These are phyloP conservation scores for Pachypeltis micranthus DNA, from an alignment of 1,140 invertebrate species.

Conservation along the genomic window DNA sequence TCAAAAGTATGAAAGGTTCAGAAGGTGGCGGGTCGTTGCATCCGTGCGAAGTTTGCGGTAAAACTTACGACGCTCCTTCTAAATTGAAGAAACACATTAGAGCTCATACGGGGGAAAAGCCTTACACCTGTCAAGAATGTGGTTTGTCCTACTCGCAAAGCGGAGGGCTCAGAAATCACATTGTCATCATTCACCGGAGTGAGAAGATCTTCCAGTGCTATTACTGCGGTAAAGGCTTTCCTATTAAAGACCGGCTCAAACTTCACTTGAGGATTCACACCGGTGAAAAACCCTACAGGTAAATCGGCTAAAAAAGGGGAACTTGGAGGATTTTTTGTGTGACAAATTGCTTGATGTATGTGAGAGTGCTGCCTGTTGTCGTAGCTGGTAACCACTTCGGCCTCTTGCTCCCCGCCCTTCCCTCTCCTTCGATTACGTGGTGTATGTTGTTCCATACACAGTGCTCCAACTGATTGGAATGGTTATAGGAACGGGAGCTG, in stretches of 20 bases:
- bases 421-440: no score
- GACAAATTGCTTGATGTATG: no score
- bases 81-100: conserved; percentile 33
- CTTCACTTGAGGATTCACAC: conserved; percentile 47
- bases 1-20: conserved; percentile 1
- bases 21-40: conserved; percentile 6
- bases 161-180: conserved; percentile 24
- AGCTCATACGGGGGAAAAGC: conserved; percentile 32
- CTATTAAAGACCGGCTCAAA: conserved; percentile 60
- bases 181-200: conserved; percentile 19
- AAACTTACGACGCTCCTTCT: conserved; percentile 20
- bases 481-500: no score
- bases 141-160: conserved; percentile 33
- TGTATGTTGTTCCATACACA: no score
- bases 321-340: conserved; percentile 13
- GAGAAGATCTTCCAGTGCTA: conserved; percentile 25
- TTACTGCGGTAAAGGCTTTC: conserved; percentile 50
- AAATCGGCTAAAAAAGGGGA: no score
- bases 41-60: conserved; percentile 20
- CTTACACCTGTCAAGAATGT: conserved; percentile 27
- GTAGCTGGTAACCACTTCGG: no score
- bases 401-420: no score
- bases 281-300: conserved; percentile 77
- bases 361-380: no score
- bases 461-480: no score